Conservation (phyloP, 2,888 invertebrate species). For the Sericinus montela region DNA sequence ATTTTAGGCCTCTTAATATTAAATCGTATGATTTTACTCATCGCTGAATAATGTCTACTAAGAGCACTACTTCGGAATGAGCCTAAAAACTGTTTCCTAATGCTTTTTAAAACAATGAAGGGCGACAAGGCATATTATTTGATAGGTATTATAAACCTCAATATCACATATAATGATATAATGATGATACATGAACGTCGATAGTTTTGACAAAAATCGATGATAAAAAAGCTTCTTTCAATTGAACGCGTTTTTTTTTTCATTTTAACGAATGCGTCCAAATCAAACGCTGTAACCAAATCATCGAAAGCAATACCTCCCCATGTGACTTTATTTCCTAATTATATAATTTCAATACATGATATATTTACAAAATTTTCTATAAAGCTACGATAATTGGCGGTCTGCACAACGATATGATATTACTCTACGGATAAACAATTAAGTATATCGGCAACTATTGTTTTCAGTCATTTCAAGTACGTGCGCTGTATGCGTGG, state of each 20-base stretch:
- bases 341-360: constrained; percentile 23
- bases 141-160: no score
- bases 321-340: not conserved
- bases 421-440: constrained; percentile 7
- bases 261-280: not conserved
- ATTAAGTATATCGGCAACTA: not conserved
- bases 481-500: constrained; percentile 10
- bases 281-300: constrained; percentile 9
- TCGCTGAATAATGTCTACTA: constrained; percentile 41
- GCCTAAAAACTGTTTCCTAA: constrained; percentile 6
- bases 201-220: no score
- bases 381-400: constrained; percentile 30
- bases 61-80: constrained; percentile 16
- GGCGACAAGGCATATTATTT: no score
- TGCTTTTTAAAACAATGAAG: not conserved
- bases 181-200: no score
- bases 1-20: constrained; percentile 47
- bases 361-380: constrained; percentile 27
- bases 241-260: not conserved
- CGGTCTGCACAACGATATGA: constrained; percentile 33
- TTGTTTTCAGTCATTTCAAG: constrained; percentile 15
- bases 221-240: no score
- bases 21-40: constrained; percentile 69
- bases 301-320: not conserved
- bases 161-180: no score